Percentiles rank a stretch among this genome's conserved stretches.
These are phyloP conservation scores for Danaus chrysippus DNA, from an alignment of 2,888 invertebrate genomes.

Conservation along the genomic window DNA sequence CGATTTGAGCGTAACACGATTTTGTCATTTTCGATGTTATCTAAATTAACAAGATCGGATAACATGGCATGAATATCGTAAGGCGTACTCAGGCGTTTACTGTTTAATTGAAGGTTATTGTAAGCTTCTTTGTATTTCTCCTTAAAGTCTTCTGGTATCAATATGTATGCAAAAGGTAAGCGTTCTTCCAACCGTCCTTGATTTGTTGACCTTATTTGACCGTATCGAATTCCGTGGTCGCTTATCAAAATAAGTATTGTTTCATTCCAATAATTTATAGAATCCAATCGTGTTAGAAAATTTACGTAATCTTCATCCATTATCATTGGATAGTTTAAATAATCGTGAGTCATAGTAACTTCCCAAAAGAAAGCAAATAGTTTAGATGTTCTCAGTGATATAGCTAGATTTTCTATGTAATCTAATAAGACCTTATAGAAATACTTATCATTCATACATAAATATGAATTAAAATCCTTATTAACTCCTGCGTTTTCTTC, in stretches of 20 bases:
- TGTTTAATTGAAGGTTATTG: conserved; percentile 81
- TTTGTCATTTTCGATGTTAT: conserved; percentile 41
- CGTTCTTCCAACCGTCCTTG: conserved; percentile 91
- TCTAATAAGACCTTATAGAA: conserved; percentile 83
- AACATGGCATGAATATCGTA: conserved; percentile 90
- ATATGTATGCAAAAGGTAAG: conserved; percentile 86
- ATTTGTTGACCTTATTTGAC: conserved; percentile 85
- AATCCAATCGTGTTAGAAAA: conserved; percentile 74
- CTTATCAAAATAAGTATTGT: conserved; percentile 87
- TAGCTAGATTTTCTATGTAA: conserved; percentile 81
- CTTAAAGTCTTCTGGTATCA: conserved; percentile 85
- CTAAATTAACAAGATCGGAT: conserved; percentile 78
- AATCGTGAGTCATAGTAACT: conserved; percentile 88
- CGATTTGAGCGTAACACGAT: conserved; percentile 43
- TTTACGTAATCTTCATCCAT: conserved; percentile 82
- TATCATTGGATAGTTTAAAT: conserved; percentile 83
- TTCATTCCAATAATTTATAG: conserved; percentile 74
- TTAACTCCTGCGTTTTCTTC: conserved; percentile 78
- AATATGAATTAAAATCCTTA: conserved; percentile 76
- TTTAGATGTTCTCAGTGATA: conserved; percentile 70
- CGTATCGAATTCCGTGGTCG: conserved; percentile 94
- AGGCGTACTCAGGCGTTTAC: conserved; percentile 82
- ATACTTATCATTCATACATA: conserved; percentile 83
- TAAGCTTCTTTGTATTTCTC: conserved; percentile 78
- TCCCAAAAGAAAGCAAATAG: conserved; percentile 92